Conservation (phyloP, 2,888 invertebrate species). For the Eristalinus aeneus region DNA sequence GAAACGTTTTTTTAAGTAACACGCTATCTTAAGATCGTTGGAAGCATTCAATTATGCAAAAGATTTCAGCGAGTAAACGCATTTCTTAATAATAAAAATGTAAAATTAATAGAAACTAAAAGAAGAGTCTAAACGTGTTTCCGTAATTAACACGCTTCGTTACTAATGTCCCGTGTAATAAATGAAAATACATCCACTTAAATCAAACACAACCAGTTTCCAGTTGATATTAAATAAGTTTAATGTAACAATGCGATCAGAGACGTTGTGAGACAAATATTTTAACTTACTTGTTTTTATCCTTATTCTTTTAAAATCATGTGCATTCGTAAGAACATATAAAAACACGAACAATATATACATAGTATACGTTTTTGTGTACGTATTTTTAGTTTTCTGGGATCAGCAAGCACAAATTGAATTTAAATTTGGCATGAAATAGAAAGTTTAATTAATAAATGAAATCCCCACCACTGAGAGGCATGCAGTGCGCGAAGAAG, state of each 20-base stretch:
- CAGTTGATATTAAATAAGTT: not conserved
- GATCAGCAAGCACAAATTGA: constrained; percentile 76
- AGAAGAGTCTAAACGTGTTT: constrained; percentile 65
- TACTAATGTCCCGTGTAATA: constrained; percentile 74
- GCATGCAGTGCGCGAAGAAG: constrained; percentile 11
- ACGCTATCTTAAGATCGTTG: no score
- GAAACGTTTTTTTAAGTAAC: no score
- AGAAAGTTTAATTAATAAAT: constrained; percentile 76
- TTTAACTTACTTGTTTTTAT: constrained; percentile 1
- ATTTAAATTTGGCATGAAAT: constrained; percentile 80
- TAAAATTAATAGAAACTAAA: constrained; percentile 16
- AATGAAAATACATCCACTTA: constrained; percentile 71
- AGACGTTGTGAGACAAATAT: constrained; percentile 6
- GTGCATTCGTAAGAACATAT: not conserved
- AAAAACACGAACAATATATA: not conserved
- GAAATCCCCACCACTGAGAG: constrained; percentile 51
- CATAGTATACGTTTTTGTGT: not conserved
- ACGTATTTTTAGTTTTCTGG: constrained; percentile 73
- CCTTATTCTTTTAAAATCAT: constrained; percentile 13
- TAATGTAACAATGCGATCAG: constrained; percentile 7
- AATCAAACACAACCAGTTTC: constrained; percentile 10
- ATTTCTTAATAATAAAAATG: not conserved
- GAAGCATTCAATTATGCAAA: no score
- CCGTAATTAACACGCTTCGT: constrained; percentile 74
- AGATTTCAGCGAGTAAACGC: no score